Percentiles rank a stretch among this genome's conserved stretches.
phyloP scores from a whole-genome alignment of 92 coral and sea anemone genomes.

The Epizoanthus fatuus region DNA sequence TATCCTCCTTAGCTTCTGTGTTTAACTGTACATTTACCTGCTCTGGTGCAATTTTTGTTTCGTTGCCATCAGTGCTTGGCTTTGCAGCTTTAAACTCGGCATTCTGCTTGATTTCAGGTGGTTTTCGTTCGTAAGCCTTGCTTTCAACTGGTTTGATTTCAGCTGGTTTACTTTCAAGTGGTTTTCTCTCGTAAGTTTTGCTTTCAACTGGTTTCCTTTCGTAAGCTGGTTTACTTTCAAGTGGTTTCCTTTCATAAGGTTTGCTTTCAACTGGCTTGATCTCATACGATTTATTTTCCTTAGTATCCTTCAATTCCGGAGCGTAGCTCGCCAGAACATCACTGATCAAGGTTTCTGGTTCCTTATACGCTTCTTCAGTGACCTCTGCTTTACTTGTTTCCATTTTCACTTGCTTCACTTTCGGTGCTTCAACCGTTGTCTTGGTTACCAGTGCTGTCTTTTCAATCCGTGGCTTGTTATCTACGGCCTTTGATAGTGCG shows the following conservation, averaged over 20 bases:
- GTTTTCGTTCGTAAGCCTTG: not conserved
- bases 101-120: conserved; percentile 13
- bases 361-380: not conserved
- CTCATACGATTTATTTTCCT: not conserved
- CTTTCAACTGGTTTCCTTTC: not conserved
- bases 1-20: conserved; percentile 20
- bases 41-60: conserved; percentile 29
- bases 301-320: conserved; percentile 49
- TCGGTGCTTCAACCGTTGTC: not conserved
- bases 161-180: conserved; percentile 22
- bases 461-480: not conserved
- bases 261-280: conserved; percentile 1
- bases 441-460: not conserved
- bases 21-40: conserved; percentile 1
- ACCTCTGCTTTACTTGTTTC: conserved; percentile 24
- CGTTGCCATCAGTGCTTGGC: not conserved
- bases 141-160: conserved; percentile 4
- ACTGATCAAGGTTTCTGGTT: conserved; percentile 65
- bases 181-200: not conserved
- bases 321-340: conserved; percentile 82
- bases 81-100: not conserved
- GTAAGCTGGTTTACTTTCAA: conserved; percentile 8
- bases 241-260: conserved; percentile 4
- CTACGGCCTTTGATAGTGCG: not conserved
- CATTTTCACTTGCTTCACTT: not conserved